Conservation (phyloP, 2,113 vertebrate genomes). For the Panurus biarmicus region DNA sequence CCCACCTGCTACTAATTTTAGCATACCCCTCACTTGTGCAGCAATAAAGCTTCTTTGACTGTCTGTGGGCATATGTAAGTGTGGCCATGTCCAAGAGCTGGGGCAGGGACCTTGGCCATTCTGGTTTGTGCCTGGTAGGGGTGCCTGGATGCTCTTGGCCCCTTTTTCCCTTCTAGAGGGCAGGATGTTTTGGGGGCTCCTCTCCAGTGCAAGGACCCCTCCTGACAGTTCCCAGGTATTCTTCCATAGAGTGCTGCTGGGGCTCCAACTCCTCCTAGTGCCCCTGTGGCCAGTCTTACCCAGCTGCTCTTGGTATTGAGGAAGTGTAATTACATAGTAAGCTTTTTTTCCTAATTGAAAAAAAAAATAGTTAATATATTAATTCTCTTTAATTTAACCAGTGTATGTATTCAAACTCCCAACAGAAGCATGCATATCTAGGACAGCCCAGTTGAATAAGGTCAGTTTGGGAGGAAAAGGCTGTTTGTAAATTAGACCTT, state of each 20-base stretch:
- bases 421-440: not conserved
- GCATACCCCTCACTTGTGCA: not conserved
- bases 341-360: not conserved
- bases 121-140: not conserved
- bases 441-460: not conserved
- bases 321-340: not conserved
- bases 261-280: not conserved
- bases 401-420: not conserved
- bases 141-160: not conserved
- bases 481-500: slow-evolving; percentile 19
- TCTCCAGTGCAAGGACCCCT: not conserved
- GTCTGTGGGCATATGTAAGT: not conserved
- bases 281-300: not conserved
- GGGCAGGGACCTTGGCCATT: not conserved
- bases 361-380: not conserved
- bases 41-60: not conserved
- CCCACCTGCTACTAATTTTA: not conserved
- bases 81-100: accelerated
- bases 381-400: not conserved
- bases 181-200: accelerated
- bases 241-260: not conserved
- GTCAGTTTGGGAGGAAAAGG: not conserved
- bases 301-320: not conserved
- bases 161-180: not conserved
- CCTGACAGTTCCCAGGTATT: not conserved